Base-by-base conservation (phyloP, 1,140 invertebrate genomes). In the Bactericera cockerelli region DNA sequence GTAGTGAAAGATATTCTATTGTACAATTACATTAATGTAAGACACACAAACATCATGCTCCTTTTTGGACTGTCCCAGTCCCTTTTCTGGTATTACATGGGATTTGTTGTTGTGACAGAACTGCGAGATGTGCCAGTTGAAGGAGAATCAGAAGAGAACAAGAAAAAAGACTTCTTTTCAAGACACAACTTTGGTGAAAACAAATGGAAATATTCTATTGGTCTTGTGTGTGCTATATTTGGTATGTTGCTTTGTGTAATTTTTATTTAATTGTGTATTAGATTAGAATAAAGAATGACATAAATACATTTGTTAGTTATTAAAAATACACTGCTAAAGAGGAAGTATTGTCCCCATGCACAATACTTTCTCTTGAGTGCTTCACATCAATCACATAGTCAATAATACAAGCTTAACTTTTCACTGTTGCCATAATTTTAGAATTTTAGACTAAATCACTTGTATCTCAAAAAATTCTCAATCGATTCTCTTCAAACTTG, bases 111-210 rank as follows among this genome's bases (percentile, higher is more conserved):
- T 19, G 8, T 49, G 22, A 49, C 42, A 6, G 42, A 49, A 16
- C n/a, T 49, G 8, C 6, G 42, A n/a, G 42, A 49, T 49, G n/a
- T 49, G 4, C 42, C 42, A 6, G n/a, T 49, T 16, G 22, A 49
- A 10, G 28, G 13, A 31, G 13, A 31, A 4, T 31, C 28, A 31
- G 4, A 4, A n/a, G 42, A 49, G 19, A 16, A 49, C 3, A 49
- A 49, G 19, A 36, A 36, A 16, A 36, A 36, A 36, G n/a, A 22
- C n/a, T 49, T 49, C 22, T 49, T 49, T n/a, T 6, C n/a, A 19
- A 16, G n/a, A 49, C 42, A 49, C 22, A 49, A 49, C 22, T 49
- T 49, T 49, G 42, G 42, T 19, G 42, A 49, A 49, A 19, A 49
- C 42, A 49, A 49, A n/a, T 49, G 42, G 42, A 49, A 49, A 49